These are phyloP conservation scores for Aplysina aerophoba DNA, from an alignment of 37 sponge, comb jelly and placozoan genomes.

Conservation along the genomic window DNA sequence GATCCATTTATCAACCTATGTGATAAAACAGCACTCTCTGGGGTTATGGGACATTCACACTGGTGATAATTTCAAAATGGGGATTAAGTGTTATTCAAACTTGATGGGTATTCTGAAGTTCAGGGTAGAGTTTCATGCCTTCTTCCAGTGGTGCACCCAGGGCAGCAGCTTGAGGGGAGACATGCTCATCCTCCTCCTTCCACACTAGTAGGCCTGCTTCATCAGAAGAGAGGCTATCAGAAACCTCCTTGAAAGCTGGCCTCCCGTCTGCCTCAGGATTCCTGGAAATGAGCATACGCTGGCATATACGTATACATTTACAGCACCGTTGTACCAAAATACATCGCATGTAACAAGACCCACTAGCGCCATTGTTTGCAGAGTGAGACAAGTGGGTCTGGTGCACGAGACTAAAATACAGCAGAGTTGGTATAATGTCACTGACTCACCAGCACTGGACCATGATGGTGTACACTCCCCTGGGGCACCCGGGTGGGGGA, in stretches of 20 bases:
- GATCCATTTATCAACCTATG: too few species aligned
- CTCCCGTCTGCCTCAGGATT: slow-evolving; percentile 22
- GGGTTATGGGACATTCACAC: too few species aligned
- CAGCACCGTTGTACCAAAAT: too few species aligned
- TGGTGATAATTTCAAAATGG: too few species aligned
- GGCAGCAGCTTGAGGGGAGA: not conserved
- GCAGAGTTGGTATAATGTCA: too few species aligned
- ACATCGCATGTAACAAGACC: too few species aligned
- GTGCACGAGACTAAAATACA: too few species aligned
- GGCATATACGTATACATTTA: too few species aligned
- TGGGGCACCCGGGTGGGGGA: slow-evolving; percentile 29
- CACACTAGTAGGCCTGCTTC: not conserved
- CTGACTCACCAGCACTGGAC: slow-evolving; percentile 15
- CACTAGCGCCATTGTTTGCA: too few species aligned
- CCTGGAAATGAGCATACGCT: not conserved
- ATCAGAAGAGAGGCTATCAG: not conserved
- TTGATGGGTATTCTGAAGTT: not conserved
- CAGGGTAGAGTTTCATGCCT: not conserved
- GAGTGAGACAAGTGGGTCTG: too few species aligned
- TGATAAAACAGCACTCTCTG: too few species aligned
- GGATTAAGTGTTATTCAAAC: too few species aligned
- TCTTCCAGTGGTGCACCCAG: not conserved
- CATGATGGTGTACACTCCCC: slow-evolving; percentile 31
- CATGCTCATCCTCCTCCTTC: not conserved
- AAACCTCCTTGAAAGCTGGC: not conserved